Conservation (phyloP, 1,140 invertebrate genomes). For the Phymorhynchus buccinoides region DNA sequence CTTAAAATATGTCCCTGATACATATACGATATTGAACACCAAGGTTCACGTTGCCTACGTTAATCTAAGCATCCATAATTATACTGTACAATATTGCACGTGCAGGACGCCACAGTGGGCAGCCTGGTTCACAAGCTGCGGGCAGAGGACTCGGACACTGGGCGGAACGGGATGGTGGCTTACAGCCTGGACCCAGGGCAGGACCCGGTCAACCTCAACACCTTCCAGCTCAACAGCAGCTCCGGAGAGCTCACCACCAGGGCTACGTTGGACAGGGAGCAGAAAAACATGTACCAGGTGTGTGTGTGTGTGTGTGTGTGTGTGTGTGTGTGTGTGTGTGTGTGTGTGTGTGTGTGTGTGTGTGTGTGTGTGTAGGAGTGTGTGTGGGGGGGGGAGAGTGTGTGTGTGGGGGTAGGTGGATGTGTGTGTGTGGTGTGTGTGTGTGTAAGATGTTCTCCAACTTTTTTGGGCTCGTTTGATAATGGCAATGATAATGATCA, state of each 20-base stretch:
- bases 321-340: too few relatives aligned
- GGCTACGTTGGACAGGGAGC: conserved; percentile 54
- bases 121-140: conserved; percentile 49
- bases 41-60: too few relatives aligned
- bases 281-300: conserved; percentile 51
- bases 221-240: conserved; percentile 52
- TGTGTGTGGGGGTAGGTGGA: background rate
- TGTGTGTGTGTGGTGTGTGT: background rate
- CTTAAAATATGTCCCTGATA: too few relatives aligned
- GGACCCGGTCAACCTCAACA: conserved; percentile 15
- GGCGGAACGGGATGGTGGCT: conserved; percentile 57
- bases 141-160: conserved; percentile 58
- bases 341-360: too few relatives aligned
- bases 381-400: too few relatives aligned
- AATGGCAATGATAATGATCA: background rate
- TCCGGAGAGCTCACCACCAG: conserved; percentile 56
- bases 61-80: too few relatives aligned
- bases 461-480: background rate
- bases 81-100: too few relatives aligned
- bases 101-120: conserved; percentile 50
- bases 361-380: too few relatives aligned
- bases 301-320: too few relatives aligned
- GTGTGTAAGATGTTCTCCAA: background rate
- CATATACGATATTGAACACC: too few relatives aligned
- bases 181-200: conserved; percentile 49